Evolutionary conservation across 2,888 invertebrate genomes (phyloP).

Genomic region (Plagodis pulveraria): DNA sequence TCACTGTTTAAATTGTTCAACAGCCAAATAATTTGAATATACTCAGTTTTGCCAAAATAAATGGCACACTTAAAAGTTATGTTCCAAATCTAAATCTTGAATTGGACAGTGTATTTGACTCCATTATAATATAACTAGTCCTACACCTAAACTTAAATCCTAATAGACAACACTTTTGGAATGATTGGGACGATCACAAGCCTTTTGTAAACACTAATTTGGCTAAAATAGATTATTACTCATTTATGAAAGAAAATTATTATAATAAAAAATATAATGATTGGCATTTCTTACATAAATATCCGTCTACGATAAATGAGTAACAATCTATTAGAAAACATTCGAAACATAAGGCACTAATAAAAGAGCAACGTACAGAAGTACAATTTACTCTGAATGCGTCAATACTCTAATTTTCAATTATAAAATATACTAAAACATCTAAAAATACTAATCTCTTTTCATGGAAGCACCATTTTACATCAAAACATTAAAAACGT

Average conservation of each 20-base stretch:
- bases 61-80: conserved; percentile 20
- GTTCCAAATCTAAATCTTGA: conserved; percentile 11
- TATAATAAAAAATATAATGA: not conserved
- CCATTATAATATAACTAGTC: conserved; percentile 5
- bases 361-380: conserved; percentile 2
- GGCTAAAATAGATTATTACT: conserved; percentile 6
- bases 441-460: conserved; percentile 48
- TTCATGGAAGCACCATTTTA: conserved; percentile 46
- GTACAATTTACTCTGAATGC: not conserved
- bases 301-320: conserved; percentile 5
- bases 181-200: conserved; percentile 76
- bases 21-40: conserved; percentile 29
- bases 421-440: conserved; percentile 12
- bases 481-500: conserved; percentile 35
- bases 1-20: conserved; percentile 22
- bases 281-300: not conserved
- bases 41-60: conserved; percentile 32
- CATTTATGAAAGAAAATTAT: not conserved
- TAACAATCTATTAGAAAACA: conserved; percentile 6
- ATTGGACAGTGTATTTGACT: conserved; percentile 14
- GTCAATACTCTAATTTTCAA: not conserved
- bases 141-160: conserved; percentile 42
- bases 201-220: conserved; percentile 50
- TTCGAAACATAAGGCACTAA: conserved; percentile 10
- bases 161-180: conserved; percentile 68